Base-by-base conservation (phyloP, 2,888 invertebrate species). In the Cybosia mesomella region DNA sequence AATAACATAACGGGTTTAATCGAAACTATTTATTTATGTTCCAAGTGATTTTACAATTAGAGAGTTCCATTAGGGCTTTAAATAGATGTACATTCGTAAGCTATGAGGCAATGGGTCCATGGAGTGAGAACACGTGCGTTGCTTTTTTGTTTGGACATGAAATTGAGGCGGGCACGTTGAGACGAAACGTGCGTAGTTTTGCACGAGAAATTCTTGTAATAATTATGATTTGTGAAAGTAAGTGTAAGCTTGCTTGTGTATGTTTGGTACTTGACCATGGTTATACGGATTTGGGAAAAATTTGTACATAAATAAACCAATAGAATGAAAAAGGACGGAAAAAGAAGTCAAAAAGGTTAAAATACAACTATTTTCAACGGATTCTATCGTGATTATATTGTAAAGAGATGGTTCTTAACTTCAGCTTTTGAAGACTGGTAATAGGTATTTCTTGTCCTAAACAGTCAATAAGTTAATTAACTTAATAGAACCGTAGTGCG, bases 1-100 rank as follows among this genome's bases (percentile, higher is more conserved):
- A 67, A 67, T 58, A 67, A 67, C 49, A 13, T 22, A 63, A 57
- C 64, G 55, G 15, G 39, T 43, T 58, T 11, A 53, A 58, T 58
- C 43, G 28, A 49, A 34, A 49, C 65, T 65, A 58, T 65, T 64
- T 49, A 64, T 65, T 64, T 43, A 22, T 49, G 39, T 36, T n/a
- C 36, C 63, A 64, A 65, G 58, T 53, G 49, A 49, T 65, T 58
- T 58, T 57, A 57, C 65, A 32, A 34, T 34, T 22, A 32, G 62
- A 62, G 21, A 21, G 62, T 28, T 64, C 55, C 55, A 57, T 55
- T 55, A 24, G 21, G 32, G 34, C 32, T 54, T 28, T 21, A 64
- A 61, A 61, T 43, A 49, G 24, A 49, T 22, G 24, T 53, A n/a
- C 28, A 18, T 28, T 28, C 18, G 0, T n/a, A 34, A 15, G 54